A percentile compares a stretch with the other conserved stretches of the same genome.
Evolutionary conservation across 2,888 invertebrate species (phyloP).

Genomic region (Chloroclysta siterata): DNA sequence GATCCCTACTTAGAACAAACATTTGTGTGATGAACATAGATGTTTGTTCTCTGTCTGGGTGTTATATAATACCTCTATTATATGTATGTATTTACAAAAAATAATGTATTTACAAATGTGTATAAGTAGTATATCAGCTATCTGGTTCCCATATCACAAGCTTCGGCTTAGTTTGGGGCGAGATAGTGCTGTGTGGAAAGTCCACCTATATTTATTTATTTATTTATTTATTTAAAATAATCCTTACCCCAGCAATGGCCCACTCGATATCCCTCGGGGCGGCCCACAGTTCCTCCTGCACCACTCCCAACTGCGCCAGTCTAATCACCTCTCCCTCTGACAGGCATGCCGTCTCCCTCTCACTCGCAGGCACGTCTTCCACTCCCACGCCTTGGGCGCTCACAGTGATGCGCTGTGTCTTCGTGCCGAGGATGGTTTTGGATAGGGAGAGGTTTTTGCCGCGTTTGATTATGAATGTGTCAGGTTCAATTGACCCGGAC

Average conservation of each 20-base stretch:
- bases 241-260: conserved; percentile 87
- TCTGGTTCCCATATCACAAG: no score
- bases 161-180: no score
- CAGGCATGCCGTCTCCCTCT: conserved; percentile 80
- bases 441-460: conserved; percentile 76
- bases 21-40: no score
- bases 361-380: conserved; percentile 67
- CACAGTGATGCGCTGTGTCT: conserved; percentile 78
- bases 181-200: no score
- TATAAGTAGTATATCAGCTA: no score
- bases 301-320: conserved; percentile 79
- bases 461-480: conserved; percentile 82
- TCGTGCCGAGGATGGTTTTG: conserved; percentile 79
- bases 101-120: no score
- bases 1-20: no score
- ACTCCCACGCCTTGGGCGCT: conserved; percentile 69
- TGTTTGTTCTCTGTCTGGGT: no score
- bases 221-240: no score
- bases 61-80: no score
- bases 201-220: no score
- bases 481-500: conserved; percentile 25
- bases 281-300: conserved; percentile 88
- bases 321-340: conserved; percentile 80
- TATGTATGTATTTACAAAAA: no score
- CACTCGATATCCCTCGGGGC: conserved; percentile 92